Percentiles rank a stretch among this genome's conserved stretches.
These are phyloP conservation scores for Chymomyza fuscimana DNA, from an alignment of 2,888 invertebrate genomes.

Conservation along the genomic window DNA sequence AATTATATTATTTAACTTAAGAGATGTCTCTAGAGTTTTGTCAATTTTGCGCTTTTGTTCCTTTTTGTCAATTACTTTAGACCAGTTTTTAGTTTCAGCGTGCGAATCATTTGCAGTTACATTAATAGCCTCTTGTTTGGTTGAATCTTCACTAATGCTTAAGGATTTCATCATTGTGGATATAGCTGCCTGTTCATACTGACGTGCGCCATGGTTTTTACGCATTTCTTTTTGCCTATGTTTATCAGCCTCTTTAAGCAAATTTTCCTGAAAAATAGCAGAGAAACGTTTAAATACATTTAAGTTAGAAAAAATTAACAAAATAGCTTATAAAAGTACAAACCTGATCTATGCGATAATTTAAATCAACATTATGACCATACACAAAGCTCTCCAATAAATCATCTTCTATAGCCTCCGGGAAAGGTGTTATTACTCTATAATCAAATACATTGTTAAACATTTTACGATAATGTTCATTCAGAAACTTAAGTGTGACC, in stretches of 20 bases:
- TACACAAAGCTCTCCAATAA: constrained; percentile 79
- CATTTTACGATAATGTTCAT: constrained; percentile 84
- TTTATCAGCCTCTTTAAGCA: constrained; percentile 50
- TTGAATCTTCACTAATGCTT: constrained; percentile 56
- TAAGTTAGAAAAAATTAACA: too few species aligned
- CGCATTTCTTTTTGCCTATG: constrained; percentile 63
- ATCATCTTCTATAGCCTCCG: constrained; percentile 83
- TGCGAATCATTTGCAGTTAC: constrained; percentile 44
- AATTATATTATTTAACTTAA: constrained; percentile 79
- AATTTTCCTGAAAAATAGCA: constrained; percentile 33
- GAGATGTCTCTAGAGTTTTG: constrained; percentile 37
- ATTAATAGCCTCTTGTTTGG: constrained; percentile 39
- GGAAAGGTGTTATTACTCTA: constrained; percentile 86
- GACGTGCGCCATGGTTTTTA: constrained; percentile 66
- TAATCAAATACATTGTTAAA: constrained; percentile 82
- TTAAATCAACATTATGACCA: constrained; percentile 81
- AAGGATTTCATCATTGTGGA: constrained; percentile 75
- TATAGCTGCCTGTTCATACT: constrained; percentile 78
- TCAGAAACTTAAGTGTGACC: constrained; percentile 83
- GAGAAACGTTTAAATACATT: not conserved
- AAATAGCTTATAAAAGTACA: constrained; percentile 12
- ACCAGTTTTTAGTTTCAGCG: constrained; percentile 72
- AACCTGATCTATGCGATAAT: constrained; percentile 79
- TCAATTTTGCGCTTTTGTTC: constrained; percentile 78
- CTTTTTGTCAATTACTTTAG: constrained; percentile 80